Percentiles rank a stretch among this genome's conserved stretches.
Evolutionary conservation across 2,888 invertebrate species (phyloP).

Genomic region (Xanthia togata): DNA sequence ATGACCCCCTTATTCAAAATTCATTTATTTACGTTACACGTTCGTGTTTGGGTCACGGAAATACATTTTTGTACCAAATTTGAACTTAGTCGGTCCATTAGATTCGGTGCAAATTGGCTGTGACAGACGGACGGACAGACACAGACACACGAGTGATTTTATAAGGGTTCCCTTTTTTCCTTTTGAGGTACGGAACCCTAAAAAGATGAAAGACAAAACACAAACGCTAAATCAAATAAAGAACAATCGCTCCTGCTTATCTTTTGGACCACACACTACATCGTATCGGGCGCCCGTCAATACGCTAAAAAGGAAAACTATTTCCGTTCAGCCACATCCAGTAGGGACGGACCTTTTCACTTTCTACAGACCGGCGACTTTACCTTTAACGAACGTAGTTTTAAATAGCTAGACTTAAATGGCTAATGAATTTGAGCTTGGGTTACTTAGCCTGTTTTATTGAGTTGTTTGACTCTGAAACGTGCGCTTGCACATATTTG

Average conservation of each 20-base stretch:
- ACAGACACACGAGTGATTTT: no score
- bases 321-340: slow-evolving; percentile 57
- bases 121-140: no score
- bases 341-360: slow-evolving; percentile 56
- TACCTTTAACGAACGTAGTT: slow-evolving; percentile 23
- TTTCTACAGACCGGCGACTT: slow-evolving; percentile 51
- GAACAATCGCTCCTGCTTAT: slow-evolving; percentile 15
- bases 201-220: neutral
- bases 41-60: no score
- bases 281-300: slow-evolving; percentile 42
- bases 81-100: no score
- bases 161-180: no score
- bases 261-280: neutral
- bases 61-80: no score
- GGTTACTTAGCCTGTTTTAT: slow-evolving; percentile 15
- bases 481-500: slow-evolving; percentile 4
- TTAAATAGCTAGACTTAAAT: slow-evolving; percentile 31
- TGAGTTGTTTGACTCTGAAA: slow-evolving; percentile 27
- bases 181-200: no score
- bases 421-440: slow-evolving; percentile 33
- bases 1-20: no score
- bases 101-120: no score
- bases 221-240: neutral
- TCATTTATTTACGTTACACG: no score
- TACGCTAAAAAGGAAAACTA: slow-evolving; percentile 65